Base-by-base conservation (phyloP, 2,888 invertebrate species). In the Drosophila pegasa region DNA sequence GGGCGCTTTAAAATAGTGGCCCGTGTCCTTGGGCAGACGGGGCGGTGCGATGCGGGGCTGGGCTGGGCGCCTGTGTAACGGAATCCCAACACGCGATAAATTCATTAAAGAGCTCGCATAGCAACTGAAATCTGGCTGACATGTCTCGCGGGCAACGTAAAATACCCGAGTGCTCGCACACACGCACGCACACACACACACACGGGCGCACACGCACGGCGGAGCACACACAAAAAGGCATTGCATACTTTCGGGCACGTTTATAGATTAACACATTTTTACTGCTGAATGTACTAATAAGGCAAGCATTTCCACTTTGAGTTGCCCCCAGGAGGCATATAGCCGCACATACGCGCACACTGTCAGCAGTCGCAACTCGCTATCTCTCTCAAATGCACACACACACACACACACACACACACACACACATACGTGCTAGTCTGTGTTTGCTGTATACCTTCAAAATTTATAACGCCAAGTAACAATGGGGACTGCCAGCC, bases 221-320 rank as follows among this genome's bases (percentile, higher is more conserved):
- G 58, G 27, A 38, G 38, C 55, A 47, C 43, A 57, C 41, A 61
- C 37, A 54, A 43, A 41, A 72, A 54, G 55, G 59, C 58, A 56
- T 62, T 80, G 77, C 85, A 81, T 75, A 82, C 78, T 82, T 81
- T 81, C 58, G 74, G 69, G 78, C 75, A 87, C 83, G 81, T 85
- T 87, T 85, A 87, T 85, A 85, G 85, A 85, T 85, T 85, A 85
- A 87, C 87, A 85, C 85, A 85, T 87, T 85, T 85, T 87, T 87
- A 85, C 86, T 83, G 86, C 85, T 80, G 83, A 79, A 85, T 80
- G 87, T 85, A 85, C 84, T 85, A 85, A 85, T 87, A 85, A 87
- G 84, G 86, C 87, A 83, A 87, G 88, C 83, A 85, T 80, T 87
- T 84, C 78, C 87, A 81, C 84, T 79, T 79, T 81, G 79, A 81